These are phyloP conservation scores for Andrena minutula DNA, from an alignment of 2,888 invertebrate species.

Conservation along the genomic window DNA sequence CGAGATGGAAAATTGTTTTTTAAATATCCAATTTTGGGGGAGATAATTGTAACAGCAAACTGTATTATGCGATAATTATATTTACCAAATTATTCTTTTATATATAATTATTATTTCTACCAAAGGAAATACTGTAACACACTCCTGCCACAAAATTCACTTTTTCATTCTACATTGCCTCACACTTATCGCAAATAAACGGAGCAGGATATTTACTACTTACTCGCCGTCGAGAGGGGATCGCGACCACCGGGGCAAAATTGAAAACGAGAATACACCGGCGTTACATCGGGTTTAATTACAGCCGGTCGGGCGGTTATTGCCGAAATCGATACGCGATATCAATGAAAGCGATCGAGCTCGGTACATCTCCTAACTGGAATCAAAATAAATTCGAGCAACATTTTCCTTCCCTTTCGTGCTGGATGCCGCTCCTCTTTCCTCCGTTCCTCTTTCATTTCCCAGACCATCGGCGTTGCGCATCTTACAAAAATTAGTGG, in stretches of 20 bases:
- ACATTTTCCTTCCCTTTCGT: neutral
- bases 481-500: slow-evolving; percentile 16
- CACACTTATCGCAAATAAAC: neutral
- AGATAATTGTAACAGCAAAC: too few relatives aligned
- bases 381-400: slow-evolving; percentile 24
- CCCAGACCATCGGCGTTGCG: neutral
- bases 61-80: too few relatives aligned
- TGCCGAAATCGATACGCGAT: slow-evolving; percentile 53
- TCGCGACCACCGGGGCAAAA: slow-evolving; percentile 8
- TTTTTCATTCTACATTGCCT: neutral
- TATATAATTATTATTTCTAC: neutral
- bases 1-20: too few relatives aligned
- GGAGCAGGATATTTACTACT: slow-evolving; percentile 17
- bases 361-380: slow-evolving; percentile 2
- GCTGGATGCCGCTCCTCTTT: neutral
- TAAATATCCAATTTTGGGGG: too few relatives aligned
- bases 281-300: slow-evolving; percentile 38
- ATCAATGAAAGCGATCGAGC: slow-evolving; percentile 34
- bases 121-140: neutral
- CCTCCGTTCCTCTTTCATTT: neutral
- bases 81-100: too few relatives aligned
- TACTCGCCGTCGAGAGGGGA: neutral
- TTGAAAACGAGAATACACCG: slow-evolving; percentile 25
- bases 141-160: neutral
- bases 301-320: slow-evolving; percentile 21